These are phyloP conservation scores for Temnopleurus reevesii DNA, from an alignment of 53 echinoderm and acorn worm genomes.

Conservation along the genomic window DNA sequence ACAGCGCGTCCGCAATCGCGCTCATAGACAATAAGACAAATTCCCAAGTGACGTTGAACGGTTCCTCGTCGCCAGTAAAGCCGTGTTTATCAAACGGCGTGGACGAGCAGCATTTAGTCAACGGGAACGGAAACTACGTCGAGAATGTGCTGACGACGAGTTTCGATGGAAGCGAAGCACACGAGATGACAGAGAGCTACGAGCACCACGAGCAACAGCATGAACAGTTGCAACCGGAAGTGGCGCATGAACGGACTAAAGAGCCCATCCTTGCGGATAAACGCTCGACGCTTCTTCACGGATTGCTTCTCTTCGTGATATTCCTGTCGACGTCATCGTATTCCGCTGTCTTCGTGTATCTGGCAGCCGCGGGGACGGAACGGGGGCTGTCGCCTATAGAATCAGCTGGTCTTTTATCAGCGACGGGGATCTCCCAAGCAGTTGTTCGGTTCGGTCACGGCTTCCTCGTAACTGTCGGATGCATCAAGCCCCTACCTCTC, in stretches of 20 bases:
- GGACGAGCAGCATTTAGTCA: background rate
- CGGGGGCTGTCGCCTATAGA: slow-evolving; percentile 44
- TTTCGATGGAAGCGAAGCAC: slow-evolving; percentile 17
- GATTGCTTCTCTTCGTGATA: slow-evolving; percentile 10
- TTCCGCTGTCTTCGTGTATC: slow-evolving; percentile 51
- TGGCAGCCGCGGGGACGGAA: slow-evolving; percentile 30
- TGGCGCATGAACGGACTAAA: background rate
- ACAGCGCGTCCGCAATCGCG: slow-evolving; percentile 41
- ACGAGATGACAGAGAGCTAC: slow-evolving; percentile 37
- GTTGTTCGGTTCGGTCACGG: slow-evolving; percentile 52
- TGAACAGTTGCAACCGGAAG: background rate
- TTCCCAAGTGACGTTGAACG: background rate
- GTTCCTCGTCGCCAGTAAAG: background rate
- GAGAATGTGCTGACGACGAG: slow-evolving; percentile 7
- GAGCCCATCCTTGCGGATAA: slow-evolving; percentile 27
- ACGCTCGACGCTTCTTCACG: slow-evolving; percentile 25
- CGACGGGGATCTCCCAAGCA: slow-evolving; percentile 48
- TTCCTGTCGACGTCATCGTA: slow-evolving; percentile 51
- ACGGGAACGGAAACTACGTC: background rate
- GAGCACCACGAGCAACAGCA: slow-evolving; percentile 13
- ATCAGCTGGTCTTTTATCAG: slow-evolving; percentile 47
- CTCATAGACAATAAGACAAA: slow-evolving; percentile 13
- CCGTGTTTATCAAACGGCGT: background rate
- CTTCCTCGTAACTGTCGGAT: slow-evolving; percentile 33
- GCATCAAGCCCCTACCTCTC: slow-evolving; percentile 49